Base-by-base conservation (phyloP, 2,797 vertebrate genomes). In the Melanotaenia parkinsoni region DNA sequence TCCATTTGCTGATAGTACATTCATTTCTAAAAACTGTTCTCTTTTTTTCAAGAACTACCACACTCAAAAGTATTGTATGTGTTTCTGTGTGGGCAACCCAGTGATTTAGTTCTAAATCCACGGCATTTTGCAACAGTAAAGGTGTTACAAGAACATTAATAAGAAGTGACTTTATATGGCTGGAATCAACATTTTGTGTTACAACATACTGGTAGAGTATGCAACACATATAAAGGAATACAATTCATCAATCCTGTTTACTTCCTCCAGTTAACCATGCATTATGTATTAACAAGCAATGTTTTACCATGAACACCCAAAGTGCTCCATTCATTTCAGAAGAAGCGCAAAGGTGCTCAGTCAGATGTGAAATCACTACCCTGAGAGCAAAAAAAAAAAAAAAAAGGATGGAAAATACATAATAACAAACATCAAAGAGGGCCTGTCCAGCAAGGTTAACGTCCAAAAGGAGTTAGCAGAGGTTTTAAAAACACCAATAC, bases 291-390 rank as follows among this genome's bases (percentile, higher is more conserved):
- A 33, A 33, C 32, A 2, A 32, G n/a, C n/a, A 30, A 60, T 32
- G 56, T 26, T 18, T 59, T 9, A 67, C 35, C 26, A 63, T 0
- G 2, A 16, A 61, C n/a, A 35, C 60, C 65, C 71, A 72, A 73
- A 32, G 0, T n/a, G 56, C 18, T 61, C 14, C 26, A 26, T n/a
- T 76, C 45, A 24, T 59, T 22, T 16, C 18, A 59, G 45, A 47
- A 11, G 7, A 30, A n/a, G 28, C 18, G 14, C 5, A 10, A 72
- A 50, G 82, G 86, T 75, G 90, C 64, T 74, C 86, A 68, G 77
- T 87, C 82, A 83, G 54, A 86, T 81, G 79, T 92, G 89, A 92
- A 88, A 81, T 91, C 84, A 91, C 81, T 20, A 77, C 79, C 70
- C 68, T 30, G 74, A 83, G 77, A 70, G 85, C 66, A 68, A 70